Evolutionary conservation across 2,797 vertebrate genomes (phyloP).

Genomic region (Moxostoma hubbsi): DNA sequence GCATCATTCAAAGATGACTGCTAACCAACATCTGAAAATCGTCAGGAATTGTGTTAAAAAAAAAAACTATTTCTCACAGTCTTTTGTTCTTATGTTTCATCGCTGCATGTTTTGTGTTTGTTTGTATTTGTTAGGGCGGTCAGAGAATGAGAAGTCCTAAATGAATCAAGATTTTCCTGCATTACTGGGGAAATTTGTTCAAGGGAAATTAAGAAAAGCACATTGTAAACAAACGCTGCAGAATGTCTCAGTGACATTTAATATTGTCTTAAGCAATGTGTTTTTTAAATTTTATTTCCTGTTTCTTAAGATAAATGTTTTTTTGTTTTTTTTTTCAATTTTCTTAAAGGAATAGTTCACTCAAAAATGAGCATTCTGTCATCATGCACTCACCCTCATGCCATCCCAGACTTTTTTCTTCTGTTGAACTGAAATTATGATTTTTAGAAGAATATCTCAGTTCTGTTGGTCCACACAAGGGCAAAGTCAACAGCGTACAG

Average conservation of each 20-base stretch:
- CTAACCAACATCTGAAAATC: neutral
- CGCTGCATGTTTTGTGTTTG: slow-evolving; percentile 31
- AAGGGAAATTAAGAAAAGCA: slow-evolving; percentile 29
- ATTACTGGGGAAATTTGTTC: slow-evolving; percentile 15
- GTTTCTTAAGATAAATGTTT: neutral
- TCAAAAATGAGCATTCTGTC: neutral
- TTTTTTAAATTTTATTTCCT: neutral
- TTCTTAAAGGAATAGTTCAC: neutral
- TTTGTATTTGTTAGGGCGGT: slow-evolving; percentile 8
- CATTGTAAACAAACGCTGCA: slow-evolving; percentile 18
- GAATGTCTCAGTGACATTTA: neutral
- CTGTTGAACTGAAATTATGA: no score
- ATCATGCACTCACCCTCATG: neutral
- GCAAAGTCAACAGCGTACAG: no score
- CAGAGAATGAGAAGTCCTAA: slow-evolving; percentile 28
- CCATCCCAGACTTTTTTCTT: neutral
- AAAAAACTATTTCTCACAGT: neutral
- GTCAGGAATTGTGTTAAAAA: neutral
- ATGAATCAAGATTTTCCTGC: slow-evolving; percentile 48
- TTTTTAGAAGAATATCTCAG: no score
- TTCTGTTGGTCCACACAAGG: no score
- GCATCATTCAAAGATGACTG: neutral
- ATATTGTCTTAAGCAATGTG: neutral
- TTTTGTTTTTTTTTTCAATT: no score
- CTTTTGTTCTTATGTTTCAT: neutral